Evolutionary conservation across 1,140 invertebrate species (phyloP), one percentile per base, ranked within the genome.

Genomic region (Dendrolimus punctatus): DNA sequence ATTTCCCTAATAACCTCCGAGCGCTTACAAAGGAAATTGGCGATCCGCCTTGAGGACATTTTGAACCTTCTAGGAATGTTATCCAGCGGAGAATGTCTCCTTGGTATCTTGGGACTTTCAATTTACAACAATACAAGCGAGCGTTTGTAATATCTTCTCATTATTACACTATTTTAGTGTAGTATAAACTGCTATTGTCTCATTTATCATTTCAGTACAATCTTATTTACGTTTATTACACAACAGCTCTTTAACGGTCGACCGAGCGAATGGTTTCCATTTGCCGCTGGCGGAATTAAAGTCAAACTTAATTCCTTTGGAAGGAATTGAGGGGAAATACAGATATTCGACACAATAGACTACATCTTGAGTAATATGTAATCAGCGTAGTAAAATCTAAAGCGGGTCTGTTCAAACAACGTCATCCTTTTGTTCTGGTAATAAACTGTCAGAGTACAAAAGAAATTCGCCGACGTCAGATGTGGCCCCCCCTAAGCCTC

Each of bases 361-460:
- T 55, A 53, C 51, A 68, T 71, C 69, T 69, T 67, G 66, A 72
- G 64, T 70, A 66, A 73, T 70, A 54, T 62, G 60, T 68, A 63
- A 73, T 77, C 68, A 68, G 66, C 60, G 67, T 64, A 64, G 61
- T 62, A 69, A 64, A 64, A 73, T 73, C 66, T 66, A 60, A 71
- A 74, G 68, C 56, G 70, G 62, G 63, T 62, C 60, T 62, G 61
- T 63, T 72, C 64, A 66, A 72, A 72, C 56, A 62, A 68, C 63
- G 62, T 68, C 66, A 68, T 62, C 62, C 72, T 71, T 69, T 73
- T 76, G 71, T 76, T 74, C 71, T 63, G 62, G 53, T 73, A 76
- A 72, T 76, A 74, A 76, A 72, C 71, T 73, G 73, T 67, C 67
- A 68, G 64, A 50, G 54, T 51, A 76, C 73, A 76, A 76, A 73